Evolutionary conservation across 1,140 invertebrate genomes (phyloP), one percentile per base, ranked within the genome.

Genomic region (Homalodisca vitripennis): DNA sequence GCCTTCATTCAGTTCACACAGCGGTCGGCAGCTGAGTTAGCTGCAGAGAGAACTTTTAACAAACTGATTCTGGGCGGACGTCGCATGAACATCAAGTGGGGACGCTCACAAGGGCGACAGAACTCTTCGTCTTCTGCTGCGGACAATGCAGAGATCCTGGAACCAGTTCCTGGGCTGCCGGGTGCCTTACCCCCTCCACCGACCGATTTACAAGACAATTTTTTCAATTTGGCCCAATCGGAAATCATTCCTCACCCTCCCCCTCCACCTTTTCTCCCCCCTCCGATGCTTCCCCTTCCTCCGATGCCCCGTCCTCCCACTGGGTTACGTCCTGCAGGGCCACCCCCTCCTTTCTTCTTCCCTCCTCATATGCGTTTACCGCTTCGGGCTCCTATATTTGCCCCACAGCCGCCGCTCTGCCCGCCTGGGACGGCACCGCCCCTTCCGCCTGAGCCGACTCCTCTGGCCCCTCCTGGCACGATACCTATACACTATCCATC

Each of bases 1-100:
- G 97, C 96, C 0, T 99, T 99, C 80, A 92, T 99, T 3, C 95
- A 98, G 77, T 99, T 95, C 78, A 98, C 96, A 0, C 90, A 89
- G 31, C 83, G 98, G 69, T 82, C 84, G 60, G 89, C 95, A 0
- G 94, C 98, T 0, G 98, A 99, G 81, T 80, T 89, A 70, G 97
- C 97, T 13, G 95, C 96, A 1, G 97, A 99, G 76, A 92, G 94
- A 74, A 95, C 95, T 0, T 99, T 98, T 77, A 98, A 99, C 75
- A 97, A 98, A 78, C 80, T 99, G 20, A 94, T 95, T 30, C 84
- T 98, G 22, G 87, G 90, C 24, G 94, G 93, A 0, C 84, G 92
- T 62, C 85, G 95, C 67, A 82, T 98, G 0, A 96, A 93, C 10
- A 97, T 99, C 34, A 97, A 98, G 77, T 99, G 98, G 98, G 97